phyloP scores from a whole-genome alignment of 1,140 invertebrate genomes.

The Coenobita brevimanus region DNA sequence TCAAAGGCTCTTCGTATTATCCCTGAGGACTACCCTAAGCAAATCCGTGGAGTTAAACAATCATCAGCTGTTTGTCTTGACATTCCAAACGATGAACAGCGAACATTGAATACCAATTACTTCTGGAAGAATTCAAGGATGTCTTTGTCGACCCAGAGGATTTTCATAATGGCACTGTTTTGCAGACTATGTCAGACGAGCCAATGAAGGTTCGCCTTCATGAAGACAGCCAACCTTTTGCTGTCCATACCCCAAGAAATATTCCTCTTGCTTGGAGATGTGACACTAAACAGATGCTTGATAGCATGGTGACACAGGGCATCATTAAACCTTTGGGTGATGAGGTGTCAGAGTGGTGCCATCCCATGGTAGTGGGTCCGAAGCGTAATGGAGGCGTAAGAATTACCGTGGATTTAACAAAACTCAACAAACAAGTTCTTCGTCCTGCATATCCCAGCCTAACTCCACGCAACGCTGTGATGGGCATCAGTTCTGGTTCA shows the following conservation, averaged over 20 bases:
- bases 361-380: conserved; percentile 72
- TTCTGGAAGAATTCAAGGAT: conserved; percentile 36
- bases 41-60: background rate
- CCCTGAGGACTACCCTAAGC: conserved; percentile 2
- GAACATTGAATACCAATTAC: background rate
- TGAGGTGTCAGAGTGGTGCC: conserved; percentile 71
- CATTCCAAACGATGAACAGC: background rate
- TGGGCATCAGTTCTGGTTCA: background rate
- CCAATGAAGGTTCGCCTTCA: conserved; percentile 31
- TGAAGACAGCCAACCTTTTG: conserved; percentile 17
- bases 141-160: conserved; percentile 18
- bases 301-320: background rate
- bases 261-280: conserved; percentile 1
- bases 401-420: conserved; percentile 73
- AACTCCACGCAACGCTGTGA: conserved; percentile 68
- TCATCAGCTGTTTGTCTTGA: background rate
- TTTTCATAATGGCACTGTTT: background rate
- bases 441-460: conserved; percentile 69
- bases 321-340: conserved; percentile 22
- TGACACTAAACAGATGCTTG: conserved; percentile 22
- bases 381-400: conserved; percentile 72
- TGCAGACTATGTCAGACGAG: conserved; percentile 15
- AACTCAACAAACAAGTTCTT: conserved; percentile 70
- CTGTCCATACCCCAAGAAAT: background rate
- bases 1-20: conserved; percentile 12